A percentile compares a stretch with the other conserved stretches of the same genome.
Evolutionary conservation across 2,888 invertebrate genomes (phyloP).

Genomic region (Coleophora deauratella): DNA sequence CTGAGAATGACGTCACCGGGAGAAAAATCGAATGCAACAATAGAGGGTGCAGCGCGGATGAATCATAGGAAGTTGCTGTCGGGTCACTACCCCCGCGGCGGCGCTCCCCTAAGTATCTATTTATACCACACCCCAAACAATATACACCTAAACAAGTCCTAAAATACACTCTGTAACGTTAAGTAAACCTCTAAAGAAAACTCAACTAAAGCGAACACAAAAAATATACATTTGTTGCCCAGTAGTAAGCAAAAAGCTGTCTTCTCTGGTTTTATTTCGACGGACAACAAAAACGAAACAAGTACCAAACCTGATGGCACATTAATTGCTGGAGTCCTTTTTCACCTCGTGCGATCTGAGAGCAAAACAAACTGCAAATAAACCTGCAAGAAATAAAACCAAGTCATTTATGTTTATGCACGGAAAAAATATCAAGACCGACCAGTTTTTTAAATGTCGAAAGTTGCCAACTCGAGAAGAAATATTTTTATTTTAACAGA

Average conservation of each 20-base stretch:
- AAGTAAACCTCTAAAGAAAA: too few species aligned
- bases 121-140: constrained; percentile 43
- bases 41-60: constrained; percentile 57
- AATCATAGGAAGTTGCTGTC: constrained; percentile 63
- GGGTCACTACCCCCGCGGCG: constrained; percentile 52
- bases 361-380: constrained; percentile 28
- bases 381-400: constrained; percentile 20
- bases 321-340: constrained; percentile 27
- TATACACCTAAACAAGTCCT: constrained; percentile 5
- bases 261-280: not conserved
- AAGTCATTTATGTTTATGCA: constrained; percentile 28
- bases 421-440: constrained; percentile 32
- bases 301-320: constrained; percentile 21
- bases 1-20: constrained; percentile 59
- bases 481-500: constrained; percentile 21
- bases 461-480: too few species aligned
- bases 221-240: too few species aligned
- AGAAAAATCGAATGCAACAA: constrained; percentile 50
- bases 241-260: too few species aligned
- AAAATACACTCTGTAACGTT: not conserved
- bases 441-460: too few species aligned
- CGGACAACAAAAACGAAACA: constrained; percentile 3
- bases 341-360: constrained; percentile 19
- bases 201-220: too few species aligned
- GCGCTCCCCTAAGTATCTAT: constrained; percentile 43